phyloP scores from a whole-genome alignment of 2,888 invertebrate species.

The Uloborus plumipes region DNA sequence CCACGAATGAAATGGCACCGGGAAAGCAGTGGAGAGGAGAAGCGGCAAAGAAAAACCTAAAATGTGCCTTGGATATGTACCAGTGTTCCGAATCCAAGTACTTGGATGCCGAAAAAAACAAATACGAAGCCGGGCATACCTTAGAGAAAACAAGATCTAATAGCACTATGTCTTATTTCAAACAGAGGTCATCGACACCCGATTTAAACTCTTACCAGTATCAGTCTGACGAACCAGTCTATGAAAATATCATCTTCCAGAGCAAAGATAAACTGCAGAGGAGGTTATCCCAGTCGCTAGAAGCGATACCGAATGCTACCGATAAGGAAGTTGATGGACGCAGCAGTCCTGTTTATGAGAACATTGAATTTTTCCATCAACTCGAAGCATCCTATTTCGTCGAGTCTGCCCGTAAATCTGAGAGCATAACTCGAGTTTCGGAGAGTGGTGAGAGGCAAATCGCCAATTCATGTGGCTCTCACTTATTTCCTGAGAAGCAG shows the following conservation, averaged over 20 bases:
- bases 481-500: slow-evolving; percentile 6
- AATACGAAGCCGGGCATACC: slow-evolving; percentile 65
- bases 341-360: slow-evolving; percentile 51
- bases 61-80: slow-evolving; percentile 47
- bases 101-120: slow-evolving; percentile 63
- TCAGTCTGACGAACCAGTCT: slow-evolving; percentile 57
- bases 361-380: slow-evolving; percentile 38
- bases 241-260: slow-evolving; percentile 53
- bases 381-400: neutral
- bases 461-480: too few species aligned
- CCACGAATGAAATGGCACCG: slow-evolving; percentile 21
- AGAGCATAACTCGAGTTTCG: too few species aligned
- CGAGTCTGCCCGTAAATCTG: too few species aligned
- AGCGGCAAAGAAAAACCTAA: slow-evolving; percentile 37
- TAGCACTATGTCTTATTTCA: slow-evolving; percentile 48
- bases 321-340: neutral
- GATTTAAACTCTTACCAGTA: slow-evolving; percentile 42
- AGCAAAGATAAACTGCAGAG: slow-evolving; percentile 68
- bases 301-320: slow-evolving; percentile 74
- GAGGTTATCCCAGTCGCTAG: slow-evolving; percentile 76
- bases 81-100: slow-evolving; percentile 62
- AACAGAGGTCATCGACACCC: slow-evolving; percentile 62
- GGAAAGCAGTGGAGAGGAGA: slow-evolving; percentile 30
- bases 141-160: slow-evolving; percentile 61
- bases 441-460: too few species aligned